phyloP scores from a whole-genome alignment of 2,797 vertebrate genomes.

The Sebastiscus albofasciatus region DNA sequence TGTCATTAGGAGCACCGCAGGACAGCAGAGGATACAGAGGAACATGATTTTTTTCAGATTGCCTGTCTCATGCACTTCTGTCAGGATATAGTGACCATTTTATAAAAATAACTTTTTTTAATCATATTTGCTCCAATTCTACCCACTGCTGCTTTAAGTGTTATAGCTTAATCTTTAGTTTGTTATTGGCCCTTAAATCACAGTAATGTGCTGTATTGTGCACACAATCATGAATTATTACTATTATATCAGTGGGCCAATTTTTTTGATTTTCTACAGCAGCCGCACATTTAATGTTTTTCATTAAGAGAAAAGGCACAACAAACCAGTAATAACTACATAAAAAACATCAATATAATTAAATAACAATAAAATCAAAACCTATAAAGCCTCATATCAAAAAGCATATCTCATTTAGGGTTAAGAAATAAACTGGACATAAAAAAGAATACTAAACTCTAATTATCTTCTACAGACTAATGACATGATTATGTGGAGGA shows the following conservation, averaged over 20 bases:
- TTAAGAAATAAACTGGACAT: neutral
- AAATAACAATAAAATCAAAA: neutral
- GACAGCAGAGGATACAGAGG: no score
- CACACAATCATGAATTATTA: neutral
- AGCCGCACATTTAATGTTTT: neutral
- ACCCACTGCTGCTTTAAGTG: no score
- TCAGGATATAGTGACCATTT: no score
- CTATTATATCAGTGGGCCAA: neutral
- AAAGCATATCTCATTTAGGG: neutral
- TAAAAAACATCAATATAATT: neutral
- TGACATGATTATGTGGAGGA: neutral
- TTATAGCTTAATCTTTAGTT: neutral
- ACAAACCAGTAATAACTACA: neutral
- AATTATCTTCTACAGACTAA: neutral
- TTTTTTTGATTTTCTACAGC: neutral
- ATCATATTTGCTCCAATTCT: no score
- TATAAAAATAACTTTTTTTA: no score
- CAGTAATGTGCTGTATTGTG: neutral
- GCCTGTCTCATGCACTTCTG: no score
- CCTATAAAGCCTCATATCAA: neutral
- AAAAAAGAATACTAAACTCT: neutral
- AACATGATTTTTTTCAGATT: no score
- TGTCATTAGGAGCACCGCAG: no score
- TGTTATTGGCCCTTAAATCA: constrained; percentile 1
- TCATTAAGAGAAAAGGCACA: neutral